These are phyloP conservation scores for Adelges cooleyi DNA, from an alignment of 1,140 invertebrate species.

Conservation along the genomic window DNA sequence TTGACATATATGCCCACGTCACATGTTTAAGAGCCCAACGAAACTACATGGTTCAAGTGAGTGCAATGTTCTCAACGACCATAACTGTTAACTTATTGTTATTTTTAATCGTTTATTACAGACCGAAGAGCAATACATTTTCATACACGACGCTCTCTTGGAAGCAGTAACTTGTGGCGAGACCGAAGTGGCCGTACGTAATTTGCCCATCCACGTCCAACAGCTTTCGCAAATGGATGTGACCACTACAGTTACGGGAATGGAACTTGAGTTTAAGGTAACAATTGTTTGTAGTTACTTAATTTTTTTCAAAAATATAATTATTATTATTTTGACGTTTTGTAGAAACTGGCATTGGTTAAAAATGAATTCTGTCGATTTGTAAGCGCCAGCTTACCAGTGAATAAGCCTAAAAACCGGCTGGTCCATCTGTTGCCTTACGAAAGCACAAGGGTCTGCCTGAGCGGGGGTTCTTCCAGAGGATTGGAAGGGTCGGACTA, in stretches of 20 bases:
- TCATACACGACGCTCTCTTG: slow-evolving; percentile 93
- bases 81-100: neutral
- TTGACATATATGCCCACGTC: slow-evolving; percentile 98
- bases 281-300: no score
- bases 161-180: slow-evolving; percentile 92
- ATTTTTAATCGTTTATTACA: slow-evolving; percentile 41
- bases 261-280: slow-evolving; percentile 96
- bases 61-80: neutral
- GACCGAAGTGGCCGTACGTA: slow-evolving; percentile 69
- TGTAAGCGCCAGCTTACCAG: slow-evolving; percentile 86
- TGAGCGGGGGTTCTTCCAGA: slow-evolving; percentile 65
- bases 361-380: slow-evolving; percentile 89
- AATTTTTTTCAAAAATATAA: neutral
- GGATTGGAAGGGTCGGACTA: slow-evolving; percentile 94
- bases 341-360: slow-evolving; percentile 80
- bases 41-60: slow-evolving; percentile 74
- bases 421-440: slow-evolving; percentile 95
- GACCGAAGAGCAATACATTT: slow-evolving; percentile 99
- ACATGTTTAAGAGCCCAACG: slow-evolving; percentile 92
- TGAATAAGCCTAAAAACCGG: slow-evolving; percentile 94
- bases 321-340: slow-evolving; percentile 11
- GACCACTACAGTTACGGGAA: slow-evolving; percentile 81
- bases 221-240: slow-evolving; percentile 71
- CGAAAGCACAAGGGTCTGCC: slow-evolving; percentile 86
- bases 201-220: slow-evolving; percentile 85